Conservation (phyloP, 1,140 invertebrate species). For the Macrobrachium rosenbergii region DNA sequence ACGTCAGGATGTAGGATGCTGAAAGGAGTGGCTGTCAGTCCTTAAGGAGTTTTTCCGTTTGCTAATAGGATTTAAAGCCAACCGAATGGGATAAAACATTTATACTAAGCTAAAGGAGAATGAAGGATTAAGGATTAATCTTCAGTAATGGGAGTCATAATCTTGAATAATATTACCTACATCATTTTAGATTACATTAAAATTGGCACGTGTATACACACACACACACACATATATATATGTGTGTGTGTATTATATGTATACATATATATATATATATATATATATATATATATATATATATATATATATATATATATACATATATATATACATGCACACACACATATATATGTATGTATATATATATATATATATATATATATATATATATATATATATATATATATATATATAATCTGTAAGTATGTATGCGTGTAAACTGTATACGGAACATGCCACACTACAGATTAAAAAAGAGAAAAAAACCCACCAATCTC, state of each 20-base stretch:
- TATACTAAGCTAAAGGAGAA: too few species aligned
- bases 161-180: too few species aligned
- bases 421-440: background rate
- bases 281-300: constrained; percentile 6
- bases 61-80: too few species aligned
- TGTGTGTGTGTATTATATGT: too few species aligned
- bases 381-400: constrained; percentile 12
- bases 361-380: constrained; percentile 16
- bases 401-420: background rate
- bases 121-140: too few species aligned
- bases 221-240: background rate
- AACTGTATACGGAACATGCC: background rate
- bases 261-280: too few species aligned
- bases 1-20: too few species aligned
- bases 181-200: too few species aligned
- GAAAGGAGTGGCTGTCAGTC: too few species aligned
- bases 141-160: too few species aligned
- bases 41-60: too few species aligned
- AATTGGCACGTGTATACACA: background rate
- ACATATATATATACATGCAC: background rate
- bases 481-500: background rate
- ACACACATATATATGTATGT: background rate
- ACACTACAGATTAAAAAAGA: background rate
- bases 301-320: constrained; percentile 20
- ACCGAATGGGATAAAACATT: too few species aligned